Evolutionary conservation across 2,888 invertebrate genomes (phyloP).

Genomic region (Dynastes tityus): DNA sequence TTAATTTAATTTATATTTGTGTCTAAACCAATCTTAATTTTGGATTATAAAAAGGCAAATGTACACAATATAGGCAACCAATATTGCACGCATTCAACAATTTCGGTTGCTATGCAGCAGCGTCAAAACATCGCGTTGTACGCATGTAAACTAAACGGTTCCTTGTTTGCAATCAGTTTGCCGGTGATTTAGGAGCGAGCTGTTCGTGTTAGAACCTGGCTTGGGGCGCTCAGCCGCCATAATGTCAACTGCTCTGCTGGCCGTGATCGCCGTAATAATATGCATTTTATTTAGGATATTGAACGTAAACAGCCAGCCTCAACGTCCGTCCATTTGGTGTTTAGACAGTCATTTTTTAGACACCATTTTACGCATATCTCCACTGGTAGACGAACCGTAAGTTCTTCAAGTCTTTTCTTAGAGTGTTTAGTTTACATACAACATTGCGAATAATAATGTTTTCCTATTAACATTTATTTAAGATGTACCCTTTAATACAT

Average conservation of each 20-base stretch:
- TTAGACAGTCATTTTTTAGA: constrained; percentile 84
- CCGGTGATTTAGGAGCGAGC: constrained; percentile 33
- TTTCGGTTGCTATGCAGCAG: constrained; percentile 25
- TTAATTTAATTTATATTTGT: too few relatives aligned
- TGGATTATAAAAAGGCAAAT: too few relatives aligned
- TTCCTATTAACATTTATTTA: too few relatives aligned
- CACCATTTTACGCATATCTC: constrained; percentile 85
- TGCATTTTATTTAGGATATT: constrained; percentile 88
- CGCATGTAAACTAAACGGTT: not conserved
- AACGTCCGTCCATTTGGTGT: constrained; percentile 85
- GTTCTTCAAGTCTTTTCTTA: constrained; percentile 67
- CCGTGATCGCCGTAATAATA: constrained; percentile 86
- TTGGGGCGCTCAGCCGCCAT: constrained; percentile 61
- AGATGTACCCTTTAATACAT: not conserved
- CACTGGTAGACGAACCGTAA: constrained; percentile 88
- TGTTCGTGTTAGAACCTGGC: constrained; percentile 57
- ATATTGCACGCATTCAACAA: constrained; percentile 7
- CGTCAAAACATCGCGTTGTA: constrained; percentile 25
- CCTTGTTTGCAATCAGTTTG: constrained; percentile 10
- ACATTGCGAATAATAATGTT: too few relatives aligned
- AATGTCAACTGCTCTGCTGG: constrained; percentile 88
- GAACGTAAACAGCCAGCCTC: constrained; percentile 88
- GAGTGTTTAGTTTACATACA: not conserved
- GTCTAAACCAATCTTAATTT: too few relatives aligned
- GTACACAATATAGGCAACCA: constrained; percentile 1